Conservation (phyloP, 1,140 invertebrate genomes). For the Bombyx mori region DNA sequence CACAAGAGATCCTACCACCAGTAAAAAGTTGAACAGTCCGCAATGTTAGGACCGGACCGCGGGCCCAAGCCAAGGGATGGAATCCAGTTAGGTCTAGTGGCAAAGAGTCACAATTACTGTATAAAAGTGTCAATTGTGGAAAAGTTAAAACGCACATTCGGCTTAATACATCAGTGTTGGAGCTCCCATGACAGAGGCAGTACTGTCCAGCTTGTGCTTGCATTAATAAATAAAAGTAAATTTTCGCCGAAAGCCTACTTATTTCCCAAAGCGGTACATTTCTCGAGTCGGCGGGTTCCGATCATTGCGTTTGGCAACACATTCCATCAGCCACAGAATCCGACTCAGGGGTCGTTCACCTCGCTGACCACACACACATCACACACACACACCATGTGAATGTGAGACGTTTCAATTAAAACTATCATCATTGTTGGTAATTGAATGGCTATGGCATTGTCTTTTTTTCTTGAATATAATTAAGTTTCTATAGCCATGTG, state of each 20-base stretch:
- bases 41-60: too few species aligned
- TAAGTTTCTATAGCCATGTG: not conserved
- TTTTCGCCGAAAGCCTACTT: constrained; percentile 11
- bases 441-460: not conserved
- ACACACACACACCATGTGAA: constrained; percentile 5
- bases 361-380: constrained; percentile 19
- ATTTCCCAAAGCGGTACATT: constrained; percentile 29
- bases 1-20: too few species aligned
- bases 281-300: constrained; percentile 36
- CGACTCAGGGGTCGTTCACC: constrained; percentile 51
- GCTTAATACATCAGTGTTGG: too few species aligned
- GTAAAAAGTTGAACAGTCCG: too few species aligned
- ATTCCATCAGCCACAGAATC: constrained; percentile 53
- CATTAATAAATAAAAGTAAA: too few species aligned
- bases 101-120: too few species aligned
- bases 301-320: constrained; percentile 60
- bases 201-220: too few species aligned
- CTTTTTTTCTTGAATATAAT: not conserved
- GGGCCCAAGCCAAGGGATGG: too few species aligned
- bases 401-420: constrained; percentile 9
- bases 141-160: too few species aligned
- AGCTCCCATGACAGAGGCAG: too few species aligned
- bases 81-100: too few species aligned
- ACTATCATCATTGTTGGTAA: constrained; percentile 1
- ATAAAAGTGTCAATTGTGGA: too few species aligned